Evolutionary conservation across 2,888 invertebrate species (phyloP).

Genomic region (Cordilura impudica): DNA sequence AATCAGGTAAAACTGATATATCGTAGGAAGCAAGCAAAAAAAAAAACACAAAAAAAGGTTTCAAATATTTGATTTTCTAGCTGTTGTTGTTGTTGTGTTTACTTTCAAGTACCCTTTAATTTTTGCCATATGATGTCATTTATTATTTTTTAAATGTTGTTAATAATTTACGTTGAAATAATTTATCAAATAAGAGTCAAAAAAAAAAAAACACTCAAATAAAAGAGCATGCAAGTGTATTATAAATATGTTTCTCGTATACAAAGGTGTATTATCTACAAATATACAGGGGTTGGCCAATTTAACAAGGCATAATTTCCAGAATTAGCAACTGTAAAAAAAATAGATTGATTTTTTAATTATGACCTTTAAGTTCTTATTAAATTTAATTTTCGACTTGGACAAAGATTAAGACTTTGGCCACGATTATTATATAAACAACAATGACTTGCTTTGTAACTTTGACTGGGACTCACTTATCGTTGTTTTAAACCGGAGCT

Average conservation of each 20-base stretch:
- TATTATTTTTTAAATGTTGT: slow-evolving; percentile 12
- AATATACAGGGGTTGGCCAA: not conserved
- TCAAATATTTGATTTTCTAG: not conserved
- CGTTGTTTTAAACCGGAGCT: too few species aligned
- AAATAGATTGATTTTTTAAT: too few species aligned
- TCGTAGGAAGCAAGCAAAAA: not conserved
- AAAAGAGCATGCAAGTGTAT: not conserved
- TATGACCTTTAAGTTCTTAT: too few species aligned
- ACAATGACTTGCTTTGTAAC: too few species aligned
- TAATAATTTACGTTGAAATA: not conserved
- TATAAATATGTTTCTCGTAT: not conserved
- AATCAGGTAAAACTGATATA: slow-evolving; percentile 1
- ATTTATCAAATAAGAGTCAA: slow-evolving; percentile 15
- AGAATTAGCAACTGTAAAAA: too few species aligned
- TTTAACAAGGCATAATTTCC: too few species aligned
- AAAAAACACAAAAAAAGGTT: not conserved
- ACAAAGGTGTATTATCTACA: not conserved
- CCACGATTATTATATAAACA: too few species aligned
- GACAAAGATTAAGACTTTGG: too few species aligned
- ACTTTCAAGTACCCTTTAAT: slow-evolving; percentile 29
- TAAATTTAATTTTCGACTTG: too few species aligned
- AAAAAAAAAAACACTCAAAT: not conserved
- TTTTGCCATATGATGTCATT: slow-evolving; percentile 51
- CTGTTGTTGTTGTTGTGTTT: not conserved
- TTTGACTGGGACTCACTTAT: too few species aligned